Evolutionary conservation across 1,140 invertebrate genomes (phyloP), one percentile per base, ranked within the genome.

Genomic region (Drosophila paulistorum): DNA sequence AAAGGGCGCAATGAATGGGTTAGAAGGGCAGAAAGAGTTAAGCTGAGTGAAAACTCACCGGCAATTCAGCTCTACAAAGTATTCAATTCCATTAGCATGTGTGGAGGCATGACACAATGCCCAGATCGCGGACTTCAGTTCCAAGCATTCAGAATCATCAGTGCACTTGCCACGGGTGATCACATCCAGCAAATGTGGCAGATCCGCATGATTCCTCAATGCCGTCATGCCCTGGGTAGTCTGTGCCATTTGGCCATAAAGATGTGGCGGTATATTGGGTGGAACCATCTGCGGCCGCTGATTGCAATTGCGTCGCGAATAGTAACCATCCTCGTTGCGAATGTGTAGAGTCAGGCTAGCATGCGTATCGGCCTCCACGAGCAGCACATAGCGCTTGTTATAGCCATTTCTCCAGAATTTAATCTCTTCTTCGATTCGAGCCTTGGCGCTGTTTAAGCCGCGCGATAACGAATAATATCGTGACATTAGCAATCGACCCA

Each of bases 41-140:
- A 14, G 30, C 30, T n/a, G 4, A 35, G 13, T 1, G 60, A 7
- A 1, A 14, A 71, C 41, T 74, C 26, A 91, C 91, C 89, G 79
- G 26, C 73, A 59, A 41, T 73, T 72, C 14, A 94, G 92, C 65
- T 94, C 93, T 37, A 93, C 94, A 13, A 98, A 92, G 72, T 96
- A 94, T 37, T 95, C 93, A 11, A 97, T 93, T 1, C 97, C 98
- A 58, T 94, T 93, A 0, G 93, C 91, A 17, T 96, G 96, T 0
- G 95, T 95, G 2, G 96, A 96, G 17, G 96, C 94, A 90, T 98
- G 97, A 11, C 97, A 97, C 30, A 98, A 92, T 7, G 96, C 96
- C 98, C 98, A 99, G 0, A 99, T 91, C 0, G 97, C 96, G 20
- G 97, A 94, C 91, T 99, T 99, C 13, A 98, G 91, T 64, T 95